Conservation (phyloP, 2,888 invertebrate genomes). For the Tryphoninae sp. region DNA sequence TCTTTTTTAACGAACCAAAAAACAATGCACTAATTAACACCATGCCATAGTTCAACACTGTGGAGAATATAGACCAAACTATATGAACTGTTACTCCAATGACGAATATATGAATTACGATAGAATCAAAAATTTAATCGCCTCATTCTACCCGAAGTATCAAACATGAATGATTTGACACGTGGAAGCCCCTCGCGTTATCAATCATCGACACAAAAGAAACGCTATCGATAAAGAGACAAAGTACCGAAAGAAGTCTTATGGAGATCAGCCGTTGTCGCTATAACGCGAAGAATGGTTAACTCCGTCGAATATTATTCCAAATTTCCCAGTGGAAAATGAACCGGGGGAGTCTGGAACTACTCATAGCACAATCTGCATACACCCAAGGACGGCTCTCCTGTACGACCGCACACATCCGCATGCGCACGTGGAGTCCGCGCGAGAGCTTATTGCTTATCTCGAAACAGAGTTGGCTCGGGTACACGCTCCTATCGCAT, state of each 20-base stretch:
- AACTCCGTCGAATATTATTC: conserved; percentile 53
- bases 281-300: conserved; percentile 9
- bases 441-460: conserved; percentile 65
- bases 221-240: background rate
- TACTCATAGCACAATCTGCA: conserved; percentile 21
- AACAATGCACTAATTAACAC: no score
- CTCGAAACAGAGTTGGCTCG: conserved; percentile 51
- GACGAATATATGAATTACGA: no score
- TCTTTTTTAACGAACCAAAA: no score
- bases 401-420: background rate
- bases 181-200: no score
- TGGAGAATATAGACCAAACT: no score
- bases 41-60: no score
- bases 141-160: no score
- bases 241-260: conserved; percentile 4
- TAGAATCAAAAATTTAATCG: no score
- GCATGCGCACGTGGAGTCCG: conserved; percentile 14
- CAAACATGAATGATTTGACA: no score
- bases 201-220: background rate
- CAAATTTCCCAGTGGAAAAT: conserved; percentile 38
- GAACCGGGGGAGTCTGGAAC: conserved; percentile 26
- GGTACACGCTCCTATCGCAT: conserved; percentile 24
- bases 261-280: conserved; percentile 1
- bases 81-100: no score
- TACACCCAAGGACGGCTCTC: background rate